Evolutionary conservation across 1,140 invertebrate species (phyloP).

Genomic region (Bombus huntii): DNA sequence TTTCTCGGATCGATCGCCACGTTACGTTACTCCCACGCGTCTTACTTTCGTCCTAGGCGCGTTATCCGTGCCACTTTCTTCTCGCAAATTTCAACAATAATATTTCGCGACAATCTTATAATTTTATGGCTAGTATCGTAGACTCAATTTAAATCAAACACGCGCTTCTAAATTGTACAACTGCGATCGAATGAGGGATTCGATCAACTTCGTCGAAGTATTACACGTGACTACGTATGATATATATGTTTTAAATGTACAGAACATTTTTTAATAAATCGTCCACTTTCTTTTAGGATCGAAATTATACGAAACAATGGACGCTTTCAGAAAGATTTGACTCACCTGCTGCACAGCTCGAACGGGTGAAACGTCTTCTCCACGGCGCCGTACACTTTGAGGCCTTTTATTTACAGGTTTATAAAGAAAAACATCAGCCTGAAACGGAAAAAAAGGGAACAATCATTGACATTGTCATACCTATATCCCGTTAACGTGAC

Average conservation of each 20-base stretch:
- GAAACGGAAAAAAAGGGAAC: slow-evolving; percentile 67
- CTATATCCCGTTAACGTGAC: slow-evolving; percentile 38
- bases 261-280: not conserved
- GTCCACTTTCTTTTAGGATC: fast-evolving
- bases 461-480: slow-evolving; percentile 57
- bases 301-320: not conserved
- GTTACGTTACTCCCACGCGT: not conserved
- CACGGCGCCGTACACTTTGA: slow-evolving; percentile 83
- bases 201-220: not conserved
- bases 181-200: fast-evolving
- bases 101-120: not conserved
- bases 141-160: not conserved
- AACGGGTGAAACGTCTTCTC: slow-evolving; percentile 82
- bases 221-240: not conserved
- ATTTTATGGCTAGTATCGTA: not conserved
- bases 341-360: slow-evolving; percentile 80
- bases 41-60: not conserved
- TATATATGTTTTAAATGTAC: fast-evolving
- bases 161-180: not conserved
- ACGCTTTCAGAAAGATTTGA: fast-evolving
- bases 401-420: slow-evolving; percentile 80
- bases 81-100: not conserved
- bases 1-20: not conserved
- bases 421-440: slow-evolving; percentile 80
- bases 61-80: not conserved